A percentile compares a stretch with the other conserved stretches of the same genome.
Conservation (phyloP, 2,113 vertebrate genomes). For the Cebidichthys violaceus region DNA sequence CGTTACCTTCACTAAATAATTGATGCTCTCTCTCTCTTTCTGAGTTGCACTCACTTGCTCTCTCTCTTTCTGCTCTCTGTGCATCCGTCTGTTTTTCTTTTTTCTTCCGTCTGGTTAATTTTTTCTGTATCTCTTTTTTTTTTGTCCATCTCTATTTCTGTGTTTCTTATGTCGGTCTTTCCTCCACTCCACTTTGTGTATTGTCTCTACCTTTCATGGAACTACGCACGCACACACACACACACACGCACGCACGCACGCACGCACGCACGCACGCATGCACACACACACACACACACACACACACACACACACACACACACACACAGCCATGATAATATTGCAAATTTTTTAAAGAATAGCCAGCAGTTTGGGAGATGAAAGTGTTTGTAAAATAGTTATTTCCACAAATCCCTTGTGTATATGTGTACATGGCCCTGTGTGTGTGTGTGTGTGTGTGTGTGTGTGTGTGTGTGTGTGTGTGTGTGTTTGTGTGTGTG, state of each 20-base stretch:
- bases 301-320: neutral
- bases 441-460: neutral
- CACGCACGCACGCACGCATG: neutral
- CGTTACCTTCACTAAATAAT: conserved; percentile 99
- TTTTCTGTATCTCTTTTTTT: conserved; percentile 43
- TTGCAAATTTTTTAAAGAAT: neutral
- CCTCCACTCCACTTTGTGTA: neutral
- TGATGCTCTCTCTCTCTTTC: conserved; percentile 88
- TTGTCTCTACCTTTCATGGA: neutral
- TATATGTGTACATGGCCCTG: neutral
- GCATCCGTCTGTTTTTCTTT: conserved; percentile 63
- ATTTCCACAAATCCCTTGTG: neutral
- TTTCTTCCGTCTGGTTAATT: conserved; percentile 55
- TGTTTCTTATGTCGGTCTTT: conserved; percentile 14
- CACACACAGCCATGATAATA: neutral
- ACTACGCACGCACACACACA: neutral
- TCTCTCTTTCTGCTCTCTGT: conserved; percentile 63
- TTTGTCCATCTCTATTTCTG: conserved; percentile 33
- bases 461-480: neutral
- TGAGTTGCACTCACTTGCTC: conserved; percentile 66
- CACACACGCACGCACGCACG: neutral
- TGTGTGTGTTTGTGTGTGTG: neutral
- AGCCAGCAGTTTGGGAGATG: conserved; percentile 4
- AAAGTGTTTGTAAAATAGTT: conserved; percentile 16
- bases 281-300: neutral